Evolutionary conservation across 2,113 vertebrate species (phyloP), one percentile per base, ranked within the genome.

Genomic region (Osmerus mordax): DNA sequence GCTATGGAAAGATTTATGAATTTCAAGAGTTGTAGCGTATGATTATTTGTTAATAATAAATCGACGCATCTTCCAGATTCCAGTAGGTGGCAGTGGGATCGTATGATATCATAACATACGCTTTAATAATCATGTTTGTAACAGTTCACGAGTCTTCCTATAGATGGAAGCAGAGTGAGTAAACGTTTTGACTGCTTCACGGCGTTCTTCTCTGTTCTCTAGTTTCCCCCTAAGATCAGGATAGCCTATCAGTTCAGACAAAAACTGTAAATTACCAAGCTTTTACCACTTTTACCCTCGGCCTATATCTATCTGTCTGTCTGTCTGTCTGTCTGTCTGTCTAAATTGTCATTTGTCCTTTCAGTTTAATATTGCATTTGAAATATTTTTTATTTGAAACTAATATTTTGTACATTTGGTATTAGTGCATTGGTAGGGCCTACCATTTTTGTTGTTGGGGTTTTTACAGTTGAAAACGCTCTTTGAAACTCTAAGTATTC

Each of bases 21-120:
- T 47, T 47, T 11, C 41, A 12, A 47, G 41, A 5, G 41, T 47
- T 47, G 41, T 47, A 47, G 41, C 7, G 41, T 47, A 2, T 47
- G 41, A 47, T 47, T 47, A 47, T 47, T 11, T 47, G 9, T 47
- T 6, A 36, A 36, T 3, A 36, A 36, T 6, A 7, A 9, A 47
- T 47, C 41, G 5, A 47, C 41, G 41, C 5, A 47, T 47, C 41
- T 12, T 47, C 41, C 9, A 11, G 41, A 47, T 28, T 76, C 79
- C 86, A 80, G 69, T 69, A 88, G 86, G 54, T 78, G 81, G 81
- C 75, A 74, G 73, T 66, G 78, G 25, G 16, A 67, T 11, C 66
- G 54, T 67, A 69, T 32, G 11, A 3, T 3, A 11, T 54, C 3
- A 13, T n/a, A 56, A 19, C 11, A 23, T 14, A 3, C 54, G 29